These are phyloP conservation scores for Scaptomyza parva DNA, from an alignment of 2,888 invertebrate species.

Conservation along the genomic window DNA sequence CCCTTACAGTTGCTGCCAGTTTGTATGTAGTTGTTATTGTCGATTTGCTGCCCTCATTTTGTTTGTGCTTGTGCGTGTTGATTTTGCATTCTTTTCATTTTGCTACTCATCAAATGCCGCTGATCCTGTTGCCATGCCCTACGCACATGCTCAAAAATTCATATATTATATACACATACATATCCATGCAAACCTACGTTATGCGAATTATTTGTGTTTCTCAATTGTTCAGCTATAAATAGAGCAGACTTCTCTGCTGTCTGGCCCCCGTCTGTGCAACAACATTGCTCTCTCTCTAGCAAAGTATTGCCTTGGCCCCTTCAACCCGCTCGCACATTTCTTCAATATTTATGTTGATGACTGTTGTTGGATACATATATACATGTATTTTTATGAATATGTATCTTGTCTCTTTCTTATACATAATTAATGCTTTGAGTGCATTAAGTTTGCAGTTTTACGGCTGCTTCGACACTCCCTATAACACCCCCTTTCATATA, in stretches of 20 bases:
- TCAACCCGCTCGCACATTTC: background rate
- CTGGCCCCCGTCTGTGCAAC: slow-evolving; percentile 43
- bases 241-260: slow-evolving; percentile 42
- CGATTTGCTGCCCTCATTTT: slow-evolving; percentile 61
- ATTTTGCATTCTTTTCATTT: slow-evolving; percentile 50
- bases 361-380: background rate
- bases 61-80: slow-evolving; percentile 50
- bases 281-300: slow-evolving; percentile 13
- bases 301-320: background rate
- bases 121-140: slow-evolving; percentile 76
- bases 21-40: slow-evolving; percentile 59
- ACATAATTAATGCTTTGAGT: slow-evolving; percentile 55
- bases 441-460: slow-evolving; percentile 41
- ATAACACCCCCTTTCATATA: slow-evolving; percentile 5
- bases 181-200: no score
- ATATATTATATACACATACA: background rate
- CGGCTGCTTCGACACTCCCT: slow-evolving; percentile 28
- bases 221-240: slow-evolving; percentile 53
- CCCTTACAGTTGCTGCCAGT: slow-evolving; percentile 24
- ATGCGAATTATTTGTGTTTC: slow-evolving; percentile 40
- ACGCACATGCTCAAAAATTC: slow-evolving; percentile 41
- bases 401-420: slow-evolving; percentile 25
- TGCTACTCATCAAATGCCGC: slow-evolving; percentile 38
- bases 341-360: slow-evolving; percentile 10
- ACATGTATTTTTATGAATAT: background rate